Percentiles rank a stretch among this genome's conserved stretches.
Evolutionary conservation across 2,888 invertebrate genomes (phyloP).

Genomic region (Theodoxus fluviatilis): DNA sequence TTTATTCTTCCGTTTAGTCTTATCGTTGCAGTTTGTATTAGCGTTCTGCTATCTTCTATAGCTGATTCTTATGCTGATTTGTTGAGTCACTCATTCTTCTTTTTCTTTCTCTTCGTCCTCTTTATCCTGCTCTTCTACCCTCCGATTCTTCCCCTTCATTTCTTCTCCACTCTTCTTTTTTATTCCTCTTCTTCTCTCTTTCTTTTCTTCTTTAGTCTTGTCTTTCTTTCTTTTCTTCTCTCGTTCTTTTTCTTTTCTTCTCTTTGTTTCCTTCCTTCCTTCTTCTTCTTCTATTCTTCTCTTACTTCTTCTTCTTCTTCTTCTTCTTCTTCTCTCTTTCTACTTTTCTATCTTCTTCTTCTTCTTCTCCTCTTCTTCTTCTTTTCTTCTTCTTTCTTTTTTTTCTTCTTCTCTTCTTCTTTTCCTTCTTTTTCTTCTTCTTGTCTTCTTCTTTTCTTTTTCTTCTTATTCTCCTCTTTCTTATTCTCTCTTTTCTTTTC

Average conservation of each 20-base stretch:
- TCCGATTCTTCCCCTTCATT: not conserved
- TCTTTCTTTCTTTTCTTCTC: not conserved
- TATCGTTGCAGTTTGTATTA: no score
- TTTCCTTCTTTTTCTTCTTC: not conserved
- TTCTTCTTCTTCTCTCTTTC: not conserved
- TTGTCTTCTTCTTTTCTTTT: not conserved
- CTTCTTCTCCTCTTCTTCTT: not conserved
- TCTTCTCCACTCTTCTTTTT: not conserved
- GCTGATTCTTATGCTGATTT: no score
- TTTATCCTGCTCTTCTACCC: not conserved
- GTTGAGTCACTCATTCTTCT: no score
- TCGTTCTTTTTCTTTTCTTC: not conserved
- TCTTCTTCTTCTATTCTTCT: no score
- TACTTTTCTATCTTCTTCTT: not conserved
- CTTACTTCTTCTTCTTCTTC: constrained; percentile 15
- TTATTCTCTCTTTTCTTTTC: not conserved
- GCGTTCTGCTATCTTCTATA: no score
- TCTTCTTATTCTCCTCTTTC: not conserved
- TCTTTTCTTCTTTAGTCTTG: not conserved
- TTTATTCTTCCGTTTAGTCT: no score
- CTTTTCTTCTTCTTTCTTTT: not conserved
- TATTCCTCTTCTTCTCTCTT: not conserved
- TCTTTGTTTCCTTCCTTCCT: not conserved
- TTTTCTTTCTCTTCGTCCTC: no score
- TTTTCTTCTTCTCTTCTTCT: not conserved